These are phyloP conservation scores for Panthera uncia DNA, from an alignment of 2,113 vertebrate species.

Conservation along the genomic window DNA sequence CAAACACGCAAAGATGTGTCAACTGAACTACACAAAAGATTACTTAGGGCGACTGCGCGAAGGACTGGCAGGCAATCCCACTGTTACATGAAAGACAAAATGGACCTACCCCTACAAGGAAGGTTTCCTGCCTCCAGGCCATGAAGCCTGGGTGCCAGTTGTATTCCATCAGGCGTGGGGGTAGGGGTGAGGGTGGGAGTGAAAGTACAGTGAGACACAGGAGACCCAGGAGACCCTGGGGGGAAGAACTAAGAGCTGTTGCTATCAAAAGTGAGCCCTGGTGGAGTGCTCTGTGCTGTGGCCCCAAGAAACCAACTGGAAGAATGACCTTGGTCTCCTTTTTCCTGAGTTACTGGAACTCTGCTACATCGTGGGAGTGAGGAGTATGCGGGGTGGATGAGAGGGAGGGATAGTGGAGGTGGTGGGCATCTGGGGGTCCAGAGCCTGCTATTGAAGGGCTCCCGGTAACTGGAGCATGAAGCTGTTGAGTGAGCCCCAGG, in stretches of 20 bases:
- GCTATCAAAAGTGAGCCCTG: constrained; percentile 50
- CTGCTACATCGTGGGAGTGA: background rate
- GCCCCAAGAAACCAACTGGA: constrained; percentile 49
- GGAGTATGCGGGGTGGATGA: background rate
- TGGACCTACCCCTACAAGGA: constrained; percentile 84
- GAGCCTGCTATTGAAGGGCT: background rate
- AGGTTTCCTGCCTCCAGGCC: constrained; percentile 59
- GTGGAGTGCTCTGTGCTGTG: constrained; percentile 58
- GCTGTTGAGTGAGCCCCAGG: background rate
- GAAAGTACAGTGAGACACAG: background rate
- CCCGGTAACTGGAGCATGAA: background rate
- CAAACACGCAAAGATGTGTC: constrained; percentile 64
- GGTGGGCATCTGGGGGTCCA: background rate
- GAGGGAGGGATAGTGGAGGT: background rate
- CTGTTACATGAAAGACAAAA: constrained; percentile 83
- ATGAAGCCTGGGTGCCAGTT: constrained; percentile 50
- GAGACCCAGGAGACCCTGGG: background rate
- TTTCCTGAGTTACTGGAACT: constrained; percentile 65
- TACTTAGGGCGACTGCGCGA: constrained; percentile 71
- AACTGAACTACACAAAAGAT: constrained; percentile 64
- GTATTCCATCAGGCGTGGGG: constrained; percentile 50
- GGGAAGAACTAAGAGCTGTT: constrained; percentile 38
- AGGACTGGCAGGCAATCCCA: constrained; percentile 74
- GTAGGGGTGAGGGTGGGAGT: background rate
- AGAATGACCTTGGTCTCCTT: constrained; percentile 54